A percentile compares a stretch with the other conserved stretches of the same genome.
phyloP scores from a whole-genome alignment of 1,140 invertebrate genomes.

The Megalopta genalis region DNA sequence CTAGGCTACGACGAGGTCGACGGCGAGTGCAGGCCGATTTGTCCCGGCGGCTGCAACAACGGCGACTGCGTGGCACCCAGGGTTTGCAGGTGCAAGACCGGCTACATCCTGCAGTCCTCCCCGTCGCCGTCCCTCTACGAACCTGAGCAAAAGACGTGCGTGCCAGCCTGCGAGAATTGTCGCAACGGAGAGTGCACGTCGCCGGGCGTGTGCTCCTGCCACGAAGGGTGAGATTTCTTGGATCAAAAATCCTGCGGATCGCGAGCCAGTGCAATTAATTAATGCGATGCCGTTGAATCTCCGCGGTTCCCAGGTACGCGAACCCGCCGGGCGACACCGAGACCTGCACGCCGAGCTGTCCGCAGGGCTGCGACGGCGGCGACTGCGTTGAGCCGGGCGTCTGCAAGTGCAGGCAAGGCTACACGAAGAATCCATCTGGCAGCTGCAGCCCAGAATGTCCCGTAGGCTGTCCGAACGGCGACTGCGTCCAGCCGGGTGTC shows the following conservation, averaged over 20 bases:
- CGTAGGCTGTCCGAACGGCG: conserved; percentile 20
- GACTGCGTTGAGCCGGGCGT: conserved; percentile 65
- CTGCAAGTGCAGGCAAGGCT: conserved; percentile 69
- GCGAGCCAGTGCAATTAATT: no score
- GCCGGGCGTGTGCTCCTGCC: conserved; percentile 74
- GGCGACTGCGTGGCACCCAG: conserved; percentile 79
- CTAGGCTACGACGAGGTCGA: conserved; percentile 71
- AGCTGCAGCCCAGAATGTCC: conserved; percentile 41
- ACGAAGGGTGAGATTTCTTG: conserved; percentile 66
- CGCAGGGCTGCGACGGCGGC: conserved; percentile 63
- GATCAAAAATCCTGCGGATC: no score
- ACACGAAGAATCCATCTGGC: conserved; percentile 19
- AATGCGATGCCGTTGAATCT: no score
- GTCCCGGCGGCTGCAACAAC: conserved; percentile 74
- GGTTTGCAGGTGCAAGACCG: conserved; percentile 83
- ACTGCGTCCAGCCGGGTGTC: conserved; percentile 16
- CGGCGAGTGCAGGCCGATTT: conserved; percentile 72
- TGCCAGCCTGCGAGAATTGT: conserved; percentile 73
- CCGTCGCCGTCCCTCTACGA: no score
- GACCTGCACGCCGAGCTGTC: conserved; percentile 66
- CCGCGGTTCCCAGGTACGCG: no score
- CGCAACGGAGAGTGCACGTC: conserved; percentile 70
- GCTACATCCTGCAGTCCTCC: conserved; percentile 76
- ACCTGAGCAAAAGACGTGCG: conserved; percentile 64
- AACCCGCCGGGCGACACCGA: conserved; percentile 68